Evolutionary conservation across 2,113 vertebrate genomes (phyloP).

Genomic region (Dicaeum eximium): DNA sequence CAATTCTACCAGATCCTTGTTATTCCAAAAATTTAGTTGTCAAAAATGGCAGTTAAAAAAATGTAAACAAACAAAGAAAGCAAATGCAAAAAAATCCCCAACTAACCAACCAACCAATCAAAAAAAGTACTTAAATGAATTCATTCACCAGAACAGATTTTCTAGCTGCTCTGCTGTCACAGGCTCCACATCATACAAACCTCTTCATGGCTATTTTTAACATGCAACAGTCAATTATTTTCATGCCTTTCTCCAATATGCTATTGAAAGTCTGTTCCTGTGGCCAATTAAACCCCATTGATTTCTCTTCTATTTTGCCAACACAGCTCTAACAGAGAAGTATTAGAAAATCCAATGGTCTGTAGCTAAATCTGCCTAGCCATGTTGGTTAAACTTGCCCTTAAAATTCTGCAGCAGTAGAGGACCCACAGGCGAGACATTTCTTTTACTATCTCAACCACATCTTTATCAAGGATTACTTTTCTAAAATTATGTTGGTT

Average conservation of each 20-base stretch:
- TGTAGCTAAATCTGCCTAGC: not conserved
- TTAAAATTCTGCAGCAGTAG: not conserved
- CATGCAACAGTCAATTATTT: not conserved
- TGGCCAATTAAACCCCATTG: not conserved
- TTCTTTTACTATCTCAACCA: not conserved
- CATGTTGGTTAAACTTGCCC: not conserved
- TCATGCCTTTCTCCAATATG: not conserved
- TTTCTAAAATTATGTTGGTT: not conserved
- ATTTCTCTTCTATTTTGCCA: constrained; percentile 27
- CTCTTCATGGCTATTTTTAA: not conserved
- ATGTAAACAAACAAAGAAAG: not conserved
- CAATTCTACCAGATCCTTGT: not conserved
- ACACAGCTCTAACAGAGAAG: not conserved
- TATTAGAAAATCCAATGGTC: not conserved
- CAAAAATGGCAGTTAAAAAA: not conserved
- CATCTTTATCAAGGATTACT: not conserved
- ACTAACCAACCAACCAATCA: not conserved
- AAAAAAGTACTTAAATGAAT: not conserved
- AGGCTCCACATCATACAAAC: not conserved
- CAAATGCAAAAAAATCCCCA: not conserved
- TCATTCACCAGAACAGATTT: not conserved
- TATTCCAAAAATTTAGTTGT: not conserved
- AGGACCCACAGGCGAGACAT: rapidly evolving
- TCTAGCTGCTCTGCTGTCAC: not conserved
- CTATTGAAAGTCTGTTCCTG: not conserved